Evolutionary conservation across 2,888 invertebrate genomes (phyloP), one percentile per base, ranked within the genome.

Genomic region (Bombyx huttoni): DNA sequence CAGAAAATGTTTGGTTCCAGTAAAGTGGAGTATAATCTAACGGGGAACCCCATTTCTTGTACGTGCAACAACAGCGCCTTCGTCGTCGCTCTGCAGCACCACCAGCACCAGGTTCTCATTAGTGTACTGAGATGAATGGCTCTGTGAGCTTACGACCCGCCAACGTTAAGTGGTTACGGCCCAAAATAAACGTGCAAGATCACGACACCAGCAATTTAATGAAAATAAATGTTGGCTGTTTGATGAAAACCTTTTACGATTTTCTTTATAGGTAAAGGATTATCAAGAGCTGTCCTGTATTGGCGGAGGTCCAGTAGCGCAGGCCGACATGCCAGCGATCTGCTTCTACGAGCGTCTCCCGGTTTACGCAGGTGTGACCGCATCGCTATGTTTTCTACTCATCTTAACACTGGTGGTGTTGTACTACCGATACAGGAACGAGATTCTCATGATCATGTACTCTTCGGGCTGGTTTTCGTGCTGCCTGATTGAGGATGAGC

Each of bases 401-500:
- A 10, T 12, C 12, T 40, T 40, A 12, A 40, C 7, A 40, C 12
- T 40, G 40, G 40, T 40, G 7, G 51, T 52, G 0, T 8, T 65
- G 0, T 13, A 61, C 3, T 61, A 63, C 14, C 53, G 52, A 3
- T 69, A 67, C 52, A 58, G 56, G 0, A 50, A 64, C 5, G 56
- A 64, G 51, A 55, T 70, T 0, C 13, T 65, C 13, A 54, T 68
- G 1, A 62, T 55, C 9, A 56, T 72, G 3, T 56, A 63, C 54
- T 13, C 59, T 9, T 47, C 51, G 48, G 54, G 63, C 45, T 54
- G 49, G 14, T 51, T 52, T 34, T 2, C 53, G 56, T 34, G 61
- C 48, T 52, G 64, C 51, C 0, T 62, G 50, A 50, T 56, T 0
- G 64, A 61, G 3, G 61, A 62, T 7, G 55, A 59, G 5, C 34